These are phyloP conservation scores for Vombatus ursinus DNA, from an alignment of 2,113 vertebrate species.

Conservation along the genomic window DNA sequence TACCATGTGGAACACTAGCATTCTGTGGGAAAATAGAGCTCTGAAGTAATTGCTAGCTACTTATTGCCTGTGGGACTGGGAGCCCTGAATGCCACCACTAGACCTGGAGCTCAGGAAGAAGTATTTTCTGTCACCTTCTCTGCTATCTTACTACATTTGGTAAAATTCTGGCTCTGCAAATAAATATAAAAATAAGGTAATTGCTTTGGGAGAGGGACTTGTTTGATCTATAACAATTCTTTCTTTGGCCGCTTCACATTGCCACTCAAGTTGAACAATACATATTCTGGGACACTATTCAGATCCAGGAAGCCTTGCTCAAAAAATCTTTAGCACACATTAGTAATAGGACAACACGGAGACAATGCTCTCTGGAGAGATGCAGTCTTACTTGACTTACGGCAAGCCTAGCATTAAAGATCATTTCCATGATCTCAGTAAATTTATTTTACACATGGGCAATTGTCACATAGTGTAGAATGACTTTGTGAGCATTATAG, in stretches of 20 bases:
- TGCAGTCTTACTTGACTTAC: not conserved
- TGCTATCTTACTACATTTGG: not conserved
- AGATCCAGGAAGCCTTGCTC: not conserved
- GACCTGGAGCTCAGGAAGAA: not conserved
- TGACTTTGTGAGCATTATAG: constrained; percentile 49
- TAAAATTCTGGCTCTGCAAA: not conserved
- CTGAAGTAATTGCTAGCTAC: not conserved
- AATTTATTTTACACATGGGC: constrained; percentile 37
- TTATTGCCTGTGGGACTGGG: not conserved
- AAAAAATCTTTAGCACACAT: not conserved
- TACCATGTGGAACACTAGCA: not conserved
- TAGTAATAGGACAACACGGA: not conserved
- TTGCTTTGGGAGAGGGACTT: not conserved
- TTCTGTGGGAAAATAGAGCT: not conserved
- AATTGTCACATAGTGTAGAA: constrained; percentile 42
- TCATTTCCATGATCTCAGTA: constrained; percentile 16
- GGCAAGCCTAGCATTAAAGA: constrained; percentile 5
- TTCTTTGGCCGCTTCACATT: not conserved
- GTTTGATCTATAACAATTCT: not conserved
- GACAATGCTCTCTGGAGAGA: not conserved
- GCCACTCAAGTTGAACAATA: not conserved
- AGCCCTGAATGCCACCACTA: not conserved
- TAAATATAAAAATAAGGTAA: not conserved
- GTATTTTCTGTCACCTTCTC: not conserved
- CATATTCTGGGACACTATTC: not conserved